A percentile compares a stretch with the other conserved stretches of the same genome.
These are phyloP conservation scores for Rhopalosiphum nymphaeae DNA, from an alignment of 2,888 invertebrate species.

Conservation along the genomic window DNA sequence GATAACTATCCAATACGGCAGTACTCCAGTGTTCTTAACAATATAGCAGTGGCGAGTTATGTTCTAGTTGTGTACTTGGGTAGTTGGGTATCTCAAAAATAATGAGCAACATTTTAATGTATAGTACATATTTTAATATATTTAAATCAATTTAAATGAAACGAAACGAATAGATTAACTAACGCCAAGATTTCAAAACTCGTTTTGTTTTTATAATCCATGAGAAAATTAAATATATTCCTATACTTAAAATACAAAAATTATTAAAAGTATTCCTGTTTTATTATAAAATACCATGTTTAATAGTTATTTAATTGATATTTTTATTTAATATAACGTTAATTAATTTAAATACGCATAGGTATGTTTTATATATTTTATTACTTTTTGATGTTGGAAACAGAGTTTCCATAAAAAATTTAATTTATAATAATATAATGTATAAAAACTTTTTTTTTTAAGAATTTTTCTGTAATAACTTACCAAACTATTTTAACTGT, in stretches of 20 bases:
- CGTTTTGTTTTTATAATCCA: neutral
- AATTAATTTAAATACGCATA: neutral
- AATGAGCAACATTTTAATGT: neutral
- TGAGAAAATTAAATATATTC: too few species aligned
- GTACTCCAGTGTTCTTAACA: neutral
- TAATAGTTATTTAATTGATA: neutral
- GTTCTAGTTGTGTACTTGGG: neutral
- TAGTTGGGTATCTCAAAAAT: neutral
- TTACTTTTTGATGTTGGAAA: neutral
- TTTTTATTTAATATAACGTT: neutral
- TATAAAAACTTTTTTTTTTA: neutral
- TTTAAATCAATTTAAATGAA: neutral
- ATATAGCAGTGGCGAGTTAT: neutral
- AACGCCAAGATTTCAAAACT: neutral
- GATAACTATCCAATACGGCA: neutral
- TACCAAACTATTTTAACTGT: neutral
- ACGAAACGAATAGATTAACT: neutral
- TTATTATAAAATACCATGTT: too few species aligned
- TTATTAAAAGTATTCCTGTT: neutral
- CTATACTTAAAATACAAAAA: neutral
- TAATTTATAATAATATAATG: neutral
- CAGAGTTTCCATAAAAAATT: neutral
- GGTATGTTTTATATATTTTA: neutral
- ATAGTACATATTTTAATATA: neutral
- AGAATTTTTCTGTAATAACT: neutral